Percentiles rank a stretch among this genome's conserved stretches.
Conservation (phyloP, 2,888 invertebrate genomes). For the Ferrisia virgata region DNA sequence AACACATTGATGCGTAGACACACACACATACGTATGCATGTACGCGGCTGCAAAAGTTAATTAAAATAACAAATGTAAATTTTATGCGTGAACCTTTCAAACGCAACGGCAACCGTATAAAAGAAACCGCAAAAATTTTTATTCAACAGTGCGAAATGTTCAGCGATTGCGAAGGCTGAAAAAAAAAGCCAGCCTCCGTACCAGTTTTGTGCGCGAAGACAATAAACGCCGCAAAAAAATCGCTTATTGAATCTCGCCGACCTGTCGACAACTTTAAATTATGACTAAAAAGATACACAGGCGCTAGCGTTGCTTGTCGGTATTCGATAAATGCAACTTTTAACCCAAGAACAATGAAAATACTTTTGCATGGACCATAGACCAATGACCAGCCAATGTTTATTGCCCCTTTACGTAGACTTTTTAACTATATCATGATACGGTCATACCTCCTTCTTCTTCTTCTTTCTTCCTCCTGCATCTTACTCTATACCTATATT, state of each 20-base stretch:
- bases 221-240: constrained; percentile 27
- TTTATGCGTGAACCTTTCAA: constrained; percentile 23
- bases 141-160: not conserved
- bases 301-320: constrained; percentile 36
- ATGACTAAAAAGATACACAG: constrained; percentile 29
- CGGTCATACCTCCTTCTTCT: not conserved
- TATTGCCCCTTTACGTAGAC: not conserved
- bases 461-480: too few relatives aligned
- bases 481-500: not conserved
- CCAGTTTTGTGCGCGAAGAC: not conserved
- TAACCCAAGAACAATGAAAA: constrained; percentile 31
- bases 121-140: constrained; percentile 23
- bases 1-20: too few relatives aligned
- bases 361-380: constrained; percentile 37
- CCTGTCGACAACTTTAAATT: constrained; percentile 32
- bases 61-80: constrained; percentile 26
- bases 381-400: constrained; percentile 18
- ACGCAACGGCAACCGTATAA: not conserved
- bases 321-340: constrained; percentile 34
- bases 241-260: constrained; percentile 37
- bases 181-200: constrained; percentile 17
- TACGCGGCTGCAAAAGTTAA: not conserved
- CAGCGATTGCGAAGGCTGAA: too few relatives aligned
- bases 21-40: too few relatives aligned
- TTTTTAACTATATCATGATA: not conserved